phyloP scores from a whole-genome alignment of 2,888 invertebrate species.

The Steromphala cineraria region DNA sequence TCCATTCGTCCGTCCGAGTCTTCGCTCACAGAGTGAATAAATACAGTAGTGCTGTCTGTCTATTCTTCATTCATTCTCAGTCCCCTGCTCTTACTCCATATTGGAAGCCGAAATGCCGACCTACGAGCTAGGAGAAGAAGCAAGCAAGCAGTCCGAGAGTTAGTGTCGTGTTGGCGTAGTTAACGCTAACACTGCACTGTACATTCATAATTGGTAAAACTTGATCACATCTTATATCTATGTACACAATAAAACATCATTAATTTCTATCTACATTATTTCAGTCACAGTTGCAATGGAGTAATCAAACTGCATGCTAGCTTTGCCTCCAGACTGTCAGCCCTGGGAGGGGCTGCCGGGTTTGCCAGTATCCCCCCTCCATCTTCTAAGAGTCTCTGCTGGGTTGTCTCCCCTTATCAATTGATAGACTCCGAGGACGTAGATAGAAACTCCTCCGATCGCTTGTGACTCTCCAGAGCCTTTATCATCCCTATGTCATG shows the following conservation, averaged over 20 bases:
- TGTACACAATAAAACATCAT: constrained; percentile 2
- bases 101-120: constrained; percentile 5
- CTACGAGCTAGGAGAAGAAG: not conserved
- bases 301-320: not conserved
- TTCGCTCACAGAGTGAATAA: not conserved
- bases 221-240: not conserved
- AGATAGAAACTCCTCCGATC: constrained; percentile 91
- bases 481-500: constrained; percentile 93
- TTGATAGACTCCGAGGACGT: constrained; percentile 61
- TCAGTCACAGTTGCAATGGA: not conserved
- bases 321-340: not conserved
- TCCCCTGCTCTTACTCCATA: not conserved
- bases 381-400: not conserved
- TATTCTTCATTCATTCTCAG: not conserved
- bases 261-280: constrained; percentile 15
- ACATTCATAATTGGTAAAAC: not conserved
- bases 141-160: not conserved
- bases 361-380: not conserved
- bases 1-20: not conserved
- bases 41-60: not conserved
- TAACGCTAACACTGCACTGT: not conserved
- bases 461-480: constrained; percentile 91
- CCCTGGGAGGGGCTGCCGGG: not conserved
- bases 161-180: not conserved
- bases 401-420: constrained; percentile 13